These are phyloP conservation scores for honey bee (Apis mellifera) DNA, from an alignment of 1,140 invertebrate genomes.

Conservation along the genomic window Amel_HAv3.1 CM009935.2:9072001-9072500, in stretches of 20 bases:
- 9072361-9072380: no score
- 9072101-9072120: conserved; percentile 60
- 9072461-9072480: background rate
- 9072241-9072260: conserved; percentile 53
- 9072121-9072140: conserved; percentile 29
- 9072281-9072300: conserved; percentile 22
- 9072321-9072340: background rate
- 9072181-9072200: conserved; percentile 33
- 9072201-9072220: conserved; percentile 63
- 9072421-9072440: background rate
- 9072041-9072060: conserved; percentile 72
- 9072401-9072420: no score
- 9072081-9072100: conserved; percentile 55
- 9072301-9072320: background rate
- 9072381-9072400: background rate
- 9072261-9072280: conserved; percentile 5
- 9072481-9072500: background rate
- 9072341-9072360: no score
- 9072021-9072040: conserved; percentile 57
- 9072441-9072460: background rate
- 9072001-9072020: conserved; percentile 20
- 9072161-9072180: background rate
- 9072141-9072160: conserved; percentile 29
- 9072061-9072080: conserved; percentile 70
- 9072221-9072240: conserved; percentile 17